Evolutionary conservation across 2,113 vertebrate species (phyloP), one percentile per base, ranked within the genome.

Genomic region (Labrus mixtus): DNA sequence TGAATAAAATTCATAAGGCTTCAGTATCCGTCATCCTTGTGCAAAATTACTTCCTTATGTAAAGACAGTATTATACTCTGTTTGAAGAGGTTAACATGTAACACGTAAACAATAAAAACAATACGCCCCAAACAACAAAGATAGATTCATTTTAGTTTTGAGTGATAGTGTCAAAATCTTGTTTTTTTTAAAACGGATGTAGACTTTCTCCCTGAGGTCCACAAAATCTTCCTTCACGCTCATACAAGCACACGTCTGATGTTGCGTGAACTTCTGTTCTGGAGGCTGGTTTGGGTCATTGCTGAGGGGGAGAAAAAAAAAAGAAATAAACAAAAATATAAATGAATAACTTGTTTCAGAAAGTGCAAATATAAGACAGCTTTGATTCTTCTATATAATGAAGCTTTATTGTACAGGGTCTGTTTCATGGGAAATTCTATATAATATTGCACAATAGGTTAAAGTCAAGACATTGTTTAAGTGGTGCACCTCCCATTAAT

Each of bases 231-330:
- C 7, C 10, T 45, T 51, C 15, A 17, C 10, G 6, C 10, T 89
- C 48, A 89, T 2, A 69, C 60, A 57, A 15, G 37, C 39, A 76
- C 20, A 16, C 92, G 90, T 37, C 60, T 73, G 72, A 94, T 43
- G 1, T 16, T 70, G 59, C 90, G 90, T 1, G 45, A 58, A 0
- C 0, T 4, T 1, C 41, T 62, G 29, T 56, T 92, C 9, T 1
- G 68, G 5, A 54, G 10, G 76, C 91, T 93, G 13, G 75, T 88
- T 70, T 93, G 93, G 8, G 0, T 88, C 92, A 88, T 92, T 0
- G 56, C 93, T 94, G 84, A 4, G 6, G 45, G 15, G 13, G 29
- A 33, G 29, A 33, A 33, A 33, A 33, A 33, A 33, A 33, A 33
- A 33, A 33, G 1, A 33, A 33, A 33, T 33, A 0, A 6, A 29